phyloP scores from a whole-genome alignment of 1,140 invertebrate genomes.

The Heterodera schachtii region DNA sequence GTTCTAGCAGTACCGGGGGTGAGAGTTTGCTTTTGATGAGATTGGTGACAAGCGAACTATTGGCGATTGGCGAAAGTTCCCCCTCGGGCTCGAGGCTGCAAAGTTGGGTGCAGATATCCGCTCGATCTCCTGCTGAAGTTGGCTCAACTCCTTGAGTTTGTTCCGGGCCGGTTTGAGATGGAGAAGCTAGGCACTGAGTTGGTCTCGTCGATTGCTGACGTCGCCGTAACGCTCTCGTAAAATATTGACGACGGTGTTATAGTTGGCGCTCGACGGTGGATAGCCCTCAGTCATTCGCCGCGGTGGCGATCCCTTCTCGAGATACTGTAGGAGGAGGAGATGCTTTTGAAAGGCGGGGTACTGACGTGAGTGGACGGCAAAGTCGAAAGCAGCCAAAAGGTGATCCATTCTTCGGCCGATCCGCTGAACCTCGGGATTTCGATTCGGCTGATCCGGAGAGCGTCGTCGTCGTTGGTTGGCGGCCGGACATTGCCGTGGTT shows the following conservation, averaged over 20 bases:
- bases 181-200: not conserved
- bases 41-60: no score
- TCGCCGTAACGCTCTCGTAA: not conserved
- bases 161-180: not conserved
- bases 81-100: not conserved
- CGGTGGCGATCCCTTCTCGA: not conserved
- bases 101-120: not conserved
- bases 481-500: not conserved
- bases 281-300: not conserved
- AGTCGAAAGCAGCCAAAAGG: slow-evolving; percentile 10
- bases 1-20: no score
- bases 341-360: slow-evolving; percentile 5
- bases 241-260: not conserved
- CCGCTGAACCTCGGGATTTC: slow-evolving; percentile 2
- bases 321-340: not conserved
- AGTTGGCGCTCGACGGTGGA: not conserved
- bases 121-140: slow-evolving; percentile 4
- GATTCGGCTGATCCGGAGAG: not conserved
- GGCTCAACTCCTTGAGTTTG: not conserved
- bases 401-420: not conserved
- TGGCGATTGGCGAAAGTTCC: no score
- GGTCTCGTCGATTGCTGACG: not conserved
- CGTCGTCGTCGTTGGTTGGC: not conserved
- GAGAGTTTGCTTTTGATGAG: no score
- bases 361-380: not conserved